Evolutionary conservation across 2,797 vertebrate genomes (phyloP).

Genomic region (Aphelocoma californica): DNA sequence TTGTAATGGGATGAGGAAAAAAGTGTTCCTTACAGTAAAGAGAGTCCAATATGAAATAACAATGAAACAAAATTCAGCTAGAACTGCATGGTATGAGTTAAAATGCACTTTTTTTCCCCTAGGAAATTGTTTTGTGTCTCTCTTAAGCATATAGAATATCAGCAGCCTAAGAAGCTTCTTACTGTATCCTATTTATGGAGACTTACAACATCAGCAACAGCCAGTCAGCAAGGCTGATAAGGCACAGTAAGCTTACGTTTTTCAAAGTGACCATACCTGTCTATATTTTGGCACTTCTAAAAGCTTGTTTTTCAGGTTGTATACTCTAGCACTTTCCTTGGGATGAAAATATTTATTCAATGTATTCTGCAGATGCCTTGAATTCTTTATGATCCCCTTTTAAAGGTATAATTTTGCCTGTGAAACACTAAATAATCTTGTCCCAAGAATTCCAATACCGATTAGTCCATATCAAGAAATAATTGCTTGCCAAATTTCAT

Average conservation of each 20-base stretch:
- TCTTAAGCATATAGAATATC: background rate
- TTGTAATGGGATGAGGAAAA: background rate
- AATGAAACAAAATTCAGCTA: background rate
- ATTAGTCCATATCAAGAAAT: background rate
- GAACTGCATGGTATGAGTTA: background rate
- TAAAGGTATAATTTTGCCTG: background rate
- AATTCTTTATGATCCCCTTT: background rate
- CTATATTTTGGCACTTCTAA: background rate
- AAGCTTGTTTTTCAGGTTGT: background rate
- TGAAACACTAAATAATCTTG: slow-evolving; percentile 1
- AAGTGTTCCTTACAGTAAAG: background rate
- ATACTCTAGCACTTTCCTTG: background rate
- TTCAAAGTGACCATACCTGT: background rate
- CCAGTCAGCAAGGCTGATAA: background rate
- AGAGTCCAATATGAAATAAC: background rate
- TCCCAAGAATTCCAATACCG: background rate
- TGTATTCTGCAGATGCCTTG: background rate
- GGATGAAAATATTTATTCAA: slow-evolving; percentile 46
- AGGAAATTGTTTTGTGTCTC: background rate
- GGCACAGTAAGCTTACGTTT: background rate
- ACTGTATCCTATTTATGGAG: background rate
- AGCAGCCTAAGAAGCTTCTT: background rate
- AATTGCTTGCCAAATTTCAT: slow-evolving; percentile 22
- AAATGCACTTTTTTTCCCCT: background rate
- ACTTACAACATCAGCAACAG: background rate